Evolutionary conservation across 2,888 invertebrate species (phyloP), one percentile per base, ranked within the genome.

Genomic region (Aspidapion aeneum): DNA sequence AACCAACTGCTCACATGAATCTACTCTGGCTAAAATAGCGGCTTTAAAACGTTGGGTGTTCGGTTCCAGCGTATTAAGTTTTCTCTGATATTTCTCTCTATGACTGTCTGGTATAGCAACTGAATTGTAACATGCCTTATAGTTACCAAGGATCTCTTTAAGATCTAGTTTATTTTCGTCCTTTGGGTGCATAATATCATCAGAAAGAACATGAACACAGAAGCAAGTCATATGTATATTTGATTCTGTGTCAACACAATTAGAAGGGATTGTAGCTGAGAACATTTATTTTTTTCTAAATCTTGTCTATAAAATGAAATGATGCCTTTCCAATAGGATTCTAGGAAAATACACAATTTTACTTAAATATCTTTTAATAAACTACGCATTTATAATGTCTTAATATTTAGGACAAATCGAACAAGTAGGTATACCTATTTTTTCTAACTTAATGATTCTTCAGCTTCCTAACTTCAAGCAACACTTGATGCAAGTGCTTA

Each of bases 151-250:
- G 7, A 52, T 52, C 19, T 3, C n/a, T 17, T 52, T 19, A 3
- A 52, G 52, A 52, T 52, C 52, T 5, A n/a, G 3, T 52, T 52
- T 52, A 7, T 52, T n/a, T 18, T 52, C n/a, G 17, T 52, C 52
- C 17, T 52, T 52, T n/a, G n/a, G n/a, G 5, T 52, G 5, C 5
- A 52, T 5, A n/a, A 52, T 52, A n/a, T 52, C 52, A 52, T 52
- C 52, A 17, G n/a, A n/a, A 5, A 52, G 19, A 9, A 52, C 52
- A 9, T 17, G 18, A 7, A 52, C 52, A 52, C 18, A 17, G n/a
- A 52, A 52, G n/a, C 18, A 3, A 52, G n/a, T 52, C 17, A 52
- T n/a, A n/a, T 52, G 52, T 9, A 52, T 52, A 52, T 52, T 52
- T 19, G 17, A 17, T 9, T 52, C n/a, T 9, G n/a, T 17, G 17